Conservation (phyloP, 2,113 vertebrate genomes). For the Bufo gargarizans region DNA sequence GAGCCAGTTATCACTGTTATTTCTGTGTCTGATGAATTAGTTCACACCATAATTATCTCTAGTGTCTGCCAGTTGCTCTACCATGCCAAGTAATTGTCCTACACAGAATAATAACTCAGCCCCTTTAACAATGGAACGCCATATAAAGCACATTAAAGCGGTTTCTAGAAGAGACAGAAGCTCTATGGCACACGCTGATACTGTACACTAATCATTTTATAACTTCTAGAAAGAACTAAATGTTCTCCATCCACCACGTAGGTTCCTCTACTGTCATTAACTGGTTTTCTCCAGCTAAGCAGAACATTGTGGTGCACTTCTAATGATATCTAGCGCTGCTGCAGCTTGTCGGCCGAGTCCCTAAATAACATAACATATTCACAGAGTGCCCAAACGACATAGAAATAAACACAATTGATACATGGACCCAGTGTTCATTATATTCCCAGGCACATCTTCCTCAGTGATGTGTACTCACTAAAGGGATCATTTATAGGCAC, state of each 20-base stretch:
- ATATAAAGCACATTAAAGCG: not conserved
- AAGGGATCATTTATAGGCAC: no score
- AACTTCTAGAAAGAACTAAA: not conserved
- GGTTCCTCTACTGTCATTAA: not conserved
- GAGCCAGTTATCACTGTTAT: conserved; percentile 37
- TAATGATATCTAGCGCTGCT: no score
- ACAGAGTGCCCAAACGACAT: no score
- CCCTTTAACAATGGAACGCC: not conserved
- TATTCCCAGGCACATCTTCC: no score
- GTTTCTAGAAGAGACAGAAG: not conserved
- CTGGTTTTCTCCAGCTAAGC: not conserved
- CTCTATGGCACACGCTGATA: not conserved
- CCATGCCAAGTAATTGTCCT: conserved; percentile 34
- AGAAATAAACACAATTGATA: no score
- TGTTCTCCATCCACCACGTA: no score
- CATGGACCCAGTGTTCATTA: no score
- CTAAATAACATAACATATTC: no score
- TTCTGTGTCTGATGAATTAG: conserved; percentile 43
- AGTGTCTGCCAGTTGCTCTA: conserved; percentile 23
- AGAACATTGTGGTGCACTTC: not conserved
- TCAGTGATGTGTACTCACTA: no score
- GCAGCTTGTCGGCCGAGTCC: no score
- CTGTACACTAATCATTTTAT: not conserved
- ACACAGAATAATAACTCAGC: not conserved
- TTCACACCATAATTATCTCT: conserved; percentile 23